Percentiles rank a stretch among this genome's conserved stretches.
These are phyloP conservation scores for Calcarius lapponicus DNA, from an alignment of 2,797 vertebrate species.

Conservation along the genomic window DNA sequence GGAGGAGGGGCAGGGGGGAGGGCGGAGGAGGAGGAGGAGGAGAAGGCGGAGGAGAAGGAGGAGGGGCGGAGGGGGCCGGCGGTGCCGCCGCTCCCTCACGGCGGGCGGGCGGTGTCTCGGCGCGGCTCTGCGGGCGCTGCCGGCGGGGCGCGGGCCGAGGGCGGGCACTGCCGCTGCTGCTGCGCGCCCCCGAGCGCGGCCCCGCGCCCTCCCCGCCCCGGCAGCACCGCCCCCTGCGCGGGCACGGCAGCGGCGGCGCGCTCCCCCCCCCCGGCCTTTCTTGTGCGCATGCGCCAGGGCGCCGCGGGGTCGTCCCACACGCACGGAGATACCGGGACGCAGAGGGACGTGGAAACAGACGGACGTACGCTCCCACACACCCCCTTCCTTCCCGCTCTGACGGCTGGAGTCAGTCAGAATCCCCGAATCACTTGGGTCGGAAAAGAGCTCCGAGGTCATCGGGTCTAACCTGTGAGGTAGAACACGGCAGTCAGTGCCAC, in stretches of 20 bases:
- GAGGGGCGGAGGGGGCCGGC: not conserved
- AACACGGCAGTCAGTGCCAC: not conserved
- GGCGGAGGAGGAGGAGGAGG: not conserved
- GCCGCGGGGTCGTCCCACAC: no score
- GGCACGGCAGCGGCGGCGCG: not conserved
- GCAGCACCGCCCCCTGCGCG: not conserved
- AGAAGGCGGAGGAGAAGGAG: not conserved
- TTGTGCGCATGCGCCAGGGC: not conserved
- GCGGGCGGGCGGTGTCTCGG: not conserved
- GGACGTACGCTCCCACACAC: rapidly evolving
- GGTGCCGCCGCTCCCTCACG: not conserved
- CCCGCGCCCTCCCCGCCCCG: not conserved
- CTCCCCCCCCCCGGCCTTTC: not conserved
- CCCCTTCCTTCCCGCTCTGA: rapidly evolving
- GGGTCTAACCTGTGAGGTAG: not conserved
- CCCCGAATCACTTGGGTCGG: not conserved
- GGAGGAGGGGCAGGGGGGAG: not conserved
- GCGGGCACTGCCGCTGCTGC: not conserved
- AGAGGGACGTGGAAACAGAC: not conserved
- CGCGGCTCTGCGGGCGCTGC: not conserved
- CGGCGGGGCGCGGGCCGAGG: not conserved
- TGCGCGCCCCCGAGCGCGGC: not conserved
- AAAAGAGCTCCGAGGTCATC: not conserved
- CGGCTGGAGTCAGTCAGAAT: no score
- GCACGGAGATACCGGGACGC: rapidly evolving